phyloP scores from a whole-genome alignment of 2,888 invertebrate species.

The Polia nebulosa region DNA sequence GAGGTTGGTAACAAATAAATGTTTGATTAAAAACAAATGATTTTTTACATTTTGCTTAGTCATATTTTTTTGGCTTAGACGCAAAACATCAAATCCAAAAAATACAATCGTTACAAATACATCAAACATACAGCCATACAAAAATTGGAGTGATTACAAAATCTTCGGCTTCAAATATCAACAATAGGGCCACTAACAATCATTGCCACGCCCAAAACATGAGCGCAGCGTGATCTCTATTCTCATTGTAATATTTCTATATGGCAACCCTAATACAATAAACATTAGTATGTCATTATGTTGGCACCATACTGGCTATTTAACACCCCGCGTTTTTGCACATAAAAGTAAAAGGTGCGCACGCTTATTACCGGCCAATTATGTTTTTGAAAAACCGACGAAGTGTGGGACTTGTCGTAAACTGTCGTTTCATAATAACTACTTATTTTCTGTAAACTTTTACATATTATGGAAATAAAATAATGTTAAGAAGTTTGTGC shows the following conservation, averaged over 20 bases:
- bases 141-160: constrained; percentile 84
- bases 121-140: constrained; percentile 59
- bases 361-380: constrained; percentile 70
- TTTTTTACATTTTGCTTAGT: too few relatives aligned
- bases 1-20: too few relatives aligned
- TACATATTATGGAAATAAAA: constrained; percentile 15
- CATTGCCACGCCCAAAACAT: constrained; percentile 89
- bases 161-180: constrained; percentile 82
- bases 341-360: constrained; percentile 71
- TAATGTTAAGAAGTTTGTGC: not conserved
- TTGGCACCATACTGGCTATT: constrained; percentile 85
- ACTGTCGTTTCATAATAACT: constrained; percentile 41
- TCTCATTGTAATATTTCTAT: constrained; percentile 87
- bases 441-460: constrained; percentile 12
- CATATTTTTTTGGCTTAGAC: too few relatives aligned
- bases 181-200: constrained; percentile 85
- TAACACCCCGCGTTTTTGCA: constrained; percentile 78
- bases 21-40: too few relatives aligned
- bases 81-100: too few relatives aligned
- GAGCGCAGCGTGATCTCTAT: constrained; percentile 87
- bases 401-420: constrained; percentile 50
- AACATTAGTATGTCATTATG: constrained; percentile 89
- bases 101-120: constrained; percentile 43
- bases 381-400: constrained; percentile 51
- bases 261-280: constrained; percentile 90